Base-by-base conservation (phyloP, 2,113 vertebrate species). In the Polypterus senegalus region DNA sequence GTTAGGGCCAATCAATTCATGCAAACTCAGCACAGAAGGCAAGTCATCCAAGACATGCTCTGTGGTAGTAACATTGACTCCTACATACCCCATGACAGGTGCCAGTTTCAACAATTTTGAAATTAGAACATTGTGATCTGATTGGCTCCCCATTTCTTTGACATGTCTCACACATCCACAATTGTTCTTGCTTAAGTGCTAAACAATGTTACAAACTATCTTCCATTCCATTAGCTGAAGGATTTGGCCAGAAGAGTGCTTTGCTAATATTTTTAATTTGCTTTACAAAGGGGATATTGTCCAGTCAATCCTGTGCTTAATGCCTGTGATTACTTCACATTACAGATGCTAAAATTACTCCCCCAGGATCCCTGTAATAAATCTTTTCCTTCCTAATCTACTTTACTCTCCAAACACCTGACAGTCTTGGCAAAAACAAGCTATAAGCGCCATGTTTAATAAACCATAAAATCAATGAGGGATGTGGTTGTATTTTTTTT, bases 271-370 rank as follows among this genome's bases (percentile, higher is more conserved):
- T 69, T 76, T 77, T 73, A 73, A 77, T 81, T 78, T 71, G 71
- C 66, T 67, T 72, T 63, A 76, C 69, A 79, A 74, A 78, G 71
- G 62, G 68, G 70, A 66, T 68, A 69, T 67, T 72, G 76, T 74
- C 66, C 63, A 55, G 71, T 70, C 58, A 59, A 48, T 55, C 55
- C 65, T 64, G 65, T 73, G 68, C 71, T 77, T 83, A 81, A 82
- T 73, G 68, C 60, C 66, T 71, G 67, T 64, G 73, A 80, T 83
- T 82, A 79, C 79, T 82, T 82, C 77, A 76, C 71, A 73, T 77
- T 76, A 79, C 79, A 80, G 75, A 76, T 78, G 71, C 74, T 77
- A 70, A 75, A 70, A 70, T 70, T 75, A 75, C 74, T 74, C 56
- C 56, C 75, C 66, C 6, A 4, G 75, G 74, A 69, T 63, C 63